Conservation (phyloP, 2,797 vertebrate species). For the Gallinago solitaria region DNA sequence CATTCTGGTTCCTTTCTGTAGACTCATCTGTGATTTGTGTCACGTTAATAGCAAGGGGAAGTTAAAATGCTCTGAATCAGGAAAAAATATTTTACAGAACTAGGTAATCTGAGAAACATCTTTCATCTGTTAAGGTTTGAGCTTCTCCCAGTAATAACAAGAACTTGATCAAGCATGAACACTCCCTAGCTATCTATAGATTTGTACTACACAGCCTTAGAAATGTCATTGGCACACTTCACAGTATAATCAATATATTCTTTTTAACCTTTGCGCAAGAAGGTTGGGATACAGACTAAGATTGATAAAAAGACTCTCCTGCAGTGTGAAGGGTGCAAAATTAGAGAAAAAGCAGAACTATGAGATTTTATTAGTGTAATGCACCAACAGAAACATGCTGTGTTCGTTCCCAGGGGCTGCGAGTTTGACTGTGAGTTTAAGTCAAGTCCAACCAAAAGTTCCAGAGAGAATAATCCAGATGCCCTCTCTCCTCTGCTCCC, state of each 20-base stretch:
- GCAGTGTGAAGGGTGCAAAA: constrained; percentile 43
- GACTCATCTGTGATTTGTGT: constrained; percentile 32
- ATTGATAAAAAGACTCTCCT: constrained; percentile 67
- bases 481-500: not conserved
- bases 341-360: not conserved
- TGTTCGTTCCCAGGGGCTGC: not conserved
- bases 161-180: constrained; percentile 74
- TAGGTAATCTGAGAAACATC: constrained; percentile 49
- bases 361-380: not conserved
- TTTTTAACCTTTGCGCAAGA: constrained; percentile 72
- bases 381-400: not conserved
- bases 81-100: constrained; percentile 56
- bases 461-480: not conserved
- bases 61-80: constrained; percentile 50
- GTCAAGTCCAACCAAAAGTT: not conserved
- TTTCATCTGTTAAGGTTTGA: constrained; percentile 59
- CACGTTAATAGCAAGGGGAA: constrained; percentile 29
- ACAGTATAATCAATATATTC: constrained; percentile 71
- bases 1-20: not conserved
- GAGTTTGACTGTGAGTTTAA: fast-evolving
- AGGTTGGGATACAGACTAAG: constrained; percentile 66
- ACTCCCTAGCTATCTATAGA: constrained; percentile 71
- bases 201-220: constrained; percentile 70
- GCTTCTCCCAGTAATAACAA: constrained; percentile 69
- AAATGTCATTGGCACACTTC: constrained; percentile 76